Percentiles rank a stretch among this genome's conserved stretches.
phyloP scores from a whole-genome alignment of 2,797 vertebrate genomes.

The Centroberyx gerrardi region DNA sequence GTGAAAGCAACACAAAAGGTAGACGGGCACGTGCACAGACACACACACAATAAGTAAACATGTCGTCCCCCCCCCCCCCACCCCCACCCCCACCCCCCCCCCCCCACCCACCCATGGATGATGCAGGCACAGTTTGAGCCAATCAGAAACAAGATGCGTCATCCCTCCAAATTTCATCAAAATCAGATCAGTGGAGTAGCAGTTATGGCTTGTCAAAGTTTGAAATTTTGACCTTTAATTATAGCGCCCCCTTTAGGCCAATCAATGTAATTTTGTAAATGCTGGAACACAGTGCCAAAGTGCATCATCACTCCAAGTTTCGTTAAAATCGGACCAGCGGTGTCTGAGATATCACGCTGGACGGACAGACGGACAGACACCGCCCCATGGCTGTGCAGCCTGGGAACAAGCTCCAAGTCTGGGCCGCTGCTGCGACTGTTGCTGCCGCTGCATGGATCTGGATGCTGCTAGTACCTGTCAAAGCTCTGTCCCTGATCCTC shows the following conservation, averaged over 20 bases:
- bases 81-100: no score
- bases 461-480: conserved; percentile 78
- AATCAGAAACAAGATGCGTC: neutral
- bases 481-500: conserved; percentile 75
- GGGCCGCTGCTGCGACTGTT: conserved; percentile 21
- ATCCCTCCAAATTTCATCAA: neutral
- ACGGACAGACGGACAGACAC: neutral
- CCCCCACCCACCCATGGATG: no score
- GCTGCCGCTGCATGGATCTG: conserved; percentile 39
- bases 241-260: conserved; percentile 17
- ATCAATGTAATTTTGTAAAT: neutral
- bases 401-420: conserved; percentile 30
- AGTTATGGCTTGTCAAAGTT: conserved; percentile 30
- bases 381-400: neutral
- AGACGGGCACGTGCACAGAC: neutral
- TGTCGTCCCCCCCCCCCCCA: no score
- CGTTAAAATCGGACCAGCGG: neutral
- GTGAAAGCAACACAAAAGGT: neutral
- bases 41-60: neutral
- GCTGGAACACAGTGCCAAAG: neutral
- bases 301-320: neutral
- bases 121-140: neutral
- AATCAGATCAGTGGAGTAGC: conserved; percentile 21
- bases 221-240: conserved; percentile 8
- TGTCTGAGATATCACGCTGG: neutral